Evolutionary conservation across 2,113 vertebrate species (phyloP).

Genomic region (Tachycineta bicolor): DNA sequence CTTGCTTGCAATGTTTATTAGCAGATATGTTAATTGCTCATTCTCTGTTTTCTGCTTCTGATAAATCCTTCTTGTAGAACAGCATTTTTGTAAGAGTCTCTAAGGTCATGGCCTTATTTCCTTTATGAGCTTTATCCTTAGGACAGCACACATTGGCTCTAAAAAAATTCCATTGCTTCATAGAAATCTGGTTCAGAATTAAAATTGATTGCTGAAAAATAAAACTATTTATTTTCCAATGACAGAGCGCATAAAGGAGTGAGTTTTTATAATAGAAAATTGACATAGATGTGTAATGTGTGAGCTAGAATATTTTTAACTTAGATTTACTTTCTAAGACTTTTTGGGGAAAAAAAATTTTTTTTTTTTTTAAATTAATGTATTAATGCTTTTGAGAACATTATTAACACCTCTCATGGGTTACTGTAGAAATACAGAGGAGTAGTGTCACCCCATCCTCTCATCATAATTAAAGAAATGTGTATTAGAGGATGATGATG

Average conservation of each 20-base stretch:
- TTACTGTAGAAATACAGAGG: neutral
- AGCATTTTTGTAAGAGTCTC: neutral
- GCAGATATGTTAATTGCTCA: conserved; percentile 2
- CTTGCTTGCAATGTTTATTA: conserved; percentile 58
- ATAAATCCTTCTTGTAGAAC: neutral
- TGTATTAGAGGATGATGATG: neutral
- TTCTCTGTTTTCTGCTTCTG: conserved; percentile 27
- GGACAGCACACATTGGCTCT: neutral
- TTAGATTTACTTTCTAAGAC: neutral
- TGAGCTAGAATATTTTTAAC: neutral
- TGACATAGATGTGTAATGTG: neutral
- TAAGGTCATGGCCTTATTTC: neutral
- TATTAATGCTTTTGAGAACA: neutral
- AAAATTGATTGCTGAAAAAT: neutral
- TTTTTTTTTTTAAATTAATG: neutral
- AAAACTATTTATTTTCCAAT: neutral
- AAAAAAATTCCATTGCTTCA: neutral
- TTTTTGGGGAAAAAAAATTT: rapidly evolving
- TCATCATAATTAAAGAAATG: neutral
- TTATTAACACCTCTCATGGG: neutral
- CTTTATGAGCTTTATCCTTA: conserved; percentile 38
- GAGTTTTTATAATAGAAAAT: neutral
- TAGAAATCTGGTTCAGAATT: neutral
- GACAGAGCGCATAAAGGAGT: conserved; percentile 9
- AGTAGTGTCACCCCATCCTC: neutral